These are phyloP conservation scores for Lophotriccus pileatus DNA, from an alignment of 2,797 vertebrate genomes.

Conservation along the genomic window DNA sequence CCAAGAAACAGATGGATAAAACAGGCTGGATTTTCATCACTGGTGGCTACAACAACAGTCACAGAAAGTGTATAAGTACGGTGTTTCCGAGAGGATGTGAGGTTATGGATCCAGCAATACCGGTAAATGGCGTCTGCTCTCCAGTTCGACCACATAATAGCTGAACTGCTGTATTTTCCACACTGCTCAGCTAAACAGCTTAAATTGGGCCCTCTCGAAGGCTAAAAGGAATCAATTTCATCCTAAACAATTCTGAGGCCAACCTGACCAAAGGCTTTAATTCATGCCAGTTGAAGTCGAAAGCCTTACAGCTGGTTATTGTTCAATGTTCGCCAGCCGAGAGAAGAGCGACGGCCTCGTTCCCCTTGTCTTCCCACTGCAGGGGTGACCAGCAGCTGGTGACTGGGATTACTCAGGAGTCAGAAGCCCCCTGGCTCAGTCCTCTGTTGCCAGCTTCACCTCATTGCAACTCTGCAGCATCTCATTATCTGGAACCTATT, in stretches of 20 bases:
- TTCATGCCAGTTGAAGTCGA: slow-evolving; percentile 24
- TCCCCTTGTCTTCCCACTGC: background rate
- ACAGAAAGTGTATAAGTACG: background rate
- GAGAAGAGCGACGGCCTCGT: background rate
- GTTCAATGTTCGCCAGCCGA: background rate
- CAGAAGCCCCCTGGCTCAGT: background rate
- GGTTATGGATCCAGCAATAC: slow-evolving; percentile 16
- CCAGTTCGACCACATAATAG: slow-evolving; percentile 55
- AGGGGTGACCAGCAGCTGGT: background rate
- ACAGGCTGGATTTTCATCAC: slow-evolving; percentile 11
- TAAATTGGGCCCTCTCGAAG: slow-evolving; percentile 30
- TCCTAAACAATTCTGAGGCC: slow-evolving; percentile 44
- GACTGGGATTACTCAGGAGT: background rate
- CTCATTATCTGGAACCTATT: slow-evolving; percentile 7
- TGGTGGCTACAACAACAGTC: slow-evolving; percentile 38
- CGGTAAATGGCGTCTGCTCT: background rate
- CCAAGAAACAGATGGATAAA: slow-evolving; percentile 20
- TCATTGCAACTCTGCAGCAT: background rate
- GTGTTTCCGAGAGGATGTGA: slow-evolving; percentile 43
- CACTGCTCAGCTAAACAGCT: slow-evolving; percentile 57
- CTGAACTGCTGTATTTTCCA: slow-evolving; percentile 53
- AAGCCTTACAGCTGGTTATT: background rate
- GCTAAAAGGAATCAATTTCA: slow-evolving; percentile 47
- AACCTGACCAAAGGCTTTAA: slow-evolving; percentile 44
- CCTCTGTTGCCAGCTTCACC: background rate